phyloP scores from a whole-genome alignment of 2,113 vertebrate species.

The Synchiropus splendidus region DNA sequence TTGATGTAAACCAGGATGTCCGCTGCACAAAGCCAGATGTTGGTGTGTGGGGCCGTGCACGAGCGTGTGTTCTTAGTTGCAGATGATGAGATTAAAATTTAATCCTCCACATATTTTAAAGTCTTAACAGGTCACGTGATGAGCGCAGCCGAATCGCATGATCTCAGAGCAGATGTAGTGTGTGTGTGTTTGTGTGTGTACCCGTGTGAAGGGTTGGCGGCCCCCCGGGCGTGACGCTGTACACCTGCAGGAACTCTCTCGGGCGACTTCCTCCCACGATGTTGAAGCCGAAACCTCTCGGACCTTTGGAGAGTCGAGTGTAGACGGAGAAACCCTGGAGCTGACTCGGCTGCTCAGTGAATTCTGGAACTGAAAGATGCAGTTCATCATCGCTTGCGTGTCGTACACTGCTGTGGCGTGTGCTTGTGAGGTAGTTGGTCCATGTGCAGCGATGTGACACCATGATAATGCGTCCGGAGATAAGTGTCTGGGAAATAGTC shows the following conservation, averaged over 20 bases:
- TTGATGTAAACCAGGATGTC: constrained; percentile 73
- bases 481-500: too few species aligned
- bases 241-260: constrained; percentile 70
- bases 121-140: neutral
- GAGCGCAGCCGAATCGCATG: neutral
- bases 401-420: too few species aligned
- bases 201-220: constrained; percentile 64
- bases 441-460: too few species aligned
- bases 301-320: constrained; percentile 68
- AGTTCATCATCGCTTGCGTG: constrained; percentile 3
- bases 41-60: constrained; percentile 5
- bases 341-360: constrained; percentile 64
- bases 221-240: constrained; percentile 71
- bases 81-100: constrained; percentile 23
- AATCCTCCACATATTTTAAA: constrained; percentile 14
- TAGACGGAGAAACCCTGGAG: constrained; percentile 69
- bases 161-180: neutral
- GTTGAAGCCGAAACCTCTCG: constrained; percentile 72
- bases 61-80: constrained; percentile 22
- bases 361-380: constrained; percentile 54
- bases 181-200: constrained; percentile 17
- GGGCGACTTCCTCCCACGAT: constrained; percentile 71
- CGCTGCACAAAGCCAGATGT: constrained; percentile 31
- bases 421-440: too few species aligned
- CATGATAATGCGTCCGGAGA: too few species aligned